Conservation (phyloP, 35 echinoderm and acorn worm species). For the Ophioderma brevispina region DNA sequence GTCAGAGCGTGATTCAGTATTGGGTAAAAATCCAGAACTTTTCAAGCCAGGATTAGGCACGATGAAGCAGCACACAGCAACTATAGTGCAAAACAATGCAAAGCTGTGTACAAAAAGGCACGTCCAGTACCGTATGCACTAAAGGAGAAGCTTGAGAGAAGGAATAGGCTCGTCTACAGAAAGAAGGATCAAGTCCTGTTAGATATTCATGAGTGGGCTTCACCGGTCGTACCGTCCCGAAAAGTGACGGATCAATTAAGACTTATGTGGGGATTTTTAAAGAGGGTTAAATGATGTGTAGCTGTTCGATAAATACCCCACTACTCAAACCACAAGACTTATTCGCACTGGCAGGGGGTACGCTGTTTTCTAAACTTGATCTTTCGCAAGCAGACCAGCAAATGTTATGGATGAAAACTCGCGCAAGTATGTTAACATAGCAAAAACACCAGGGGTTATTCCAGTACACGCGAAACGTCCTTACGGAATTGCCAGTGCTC, state of each 20-base stretch:
- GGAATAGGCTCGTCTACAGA: slow-evolving; percentile 10
- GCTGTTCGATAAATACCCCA: slow-evolving; percentile 5
- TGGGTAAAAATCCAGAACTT: background rate
- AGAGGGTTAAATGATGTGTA: background rate
- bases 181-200: slow-evolving; percentile 17
- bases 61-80: background rate
- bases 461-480: slow-evolving; percentile 29
- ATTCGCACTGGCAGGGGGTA: slow-evolving; percentile 31
- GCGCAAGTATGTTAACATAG: slow-evolving; percentile 30
- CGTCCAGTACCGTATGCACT: slow-evolving; percentile 55
- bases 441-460: slow-evolving; percentile 62
- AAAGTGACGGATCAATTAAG: too few species aligned
- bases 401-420: slow-evolving; percentile 50
- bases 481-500: slow-evolving; percentile 44
- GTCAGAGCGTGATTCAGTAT: background rate
- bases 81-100: slow-evolving; percentile 14
- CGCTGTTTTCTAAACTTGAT: slow-evolving; percentile 44
- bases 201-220: slow-evolving; percentile 35
- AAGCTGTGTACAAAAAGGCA: slow-evolving; percentile 20
- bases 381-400: slow-evolving; percentile 51
- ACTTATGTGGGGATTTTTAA: background rate
- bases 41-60: slow-evolving; percentile 13
- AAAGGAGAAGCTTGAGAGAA: background rate
- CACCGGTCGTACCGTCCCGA: slow-evolving; percentile 30
- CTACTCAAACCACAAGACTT: slow-evolving; percentile 8